A percentile compares a stretch with the other conserved stretches of the same genome.
Evolutionary conservation across 2,888 invertebrate genomes (phyloP).

Genomic region (Panopea generosa): DNA sequence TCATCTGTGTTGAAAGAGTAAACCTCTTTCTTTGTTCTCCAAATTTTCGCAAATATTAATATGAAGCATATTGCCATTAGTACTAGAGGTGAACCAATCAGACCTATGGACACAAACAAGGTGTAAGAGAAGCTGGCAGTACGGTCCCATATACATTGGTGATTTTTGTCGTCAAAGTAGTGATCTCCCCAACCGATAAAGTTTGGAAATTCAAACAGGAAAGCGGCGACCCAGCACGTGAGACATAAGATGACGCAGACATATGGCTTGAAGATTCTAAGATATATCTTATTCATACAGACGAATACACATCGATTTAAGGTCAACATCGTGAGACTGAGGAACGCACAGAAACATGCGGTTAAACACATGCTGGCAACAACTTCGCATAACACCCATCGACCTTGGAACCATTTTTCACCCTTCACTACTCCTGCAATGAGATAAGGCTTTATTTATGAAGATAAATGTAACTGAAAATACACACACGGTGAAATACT

Average conservation of each 20-base stretch:
- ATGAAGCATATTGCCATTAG: slow-evolving; percentile 74
- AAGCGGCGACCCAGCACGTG: slow-evolving; percentile 73
- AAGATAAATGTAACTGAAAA: neutral
- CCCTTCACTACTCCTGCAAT: slow-evolving; percentile 78
- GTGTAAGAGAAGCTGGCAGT: slow-evolving; percentile 78
- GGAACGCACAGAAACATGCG: slow-evolving; percentile 81
- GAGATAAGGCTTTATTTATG: too few species aligned
- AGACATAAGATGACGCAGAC: slow-evolving; percentile 70
- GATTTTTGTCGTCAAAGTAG: slow-evolving; percentile 77
- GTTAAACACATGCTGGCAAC: slow-evolving; percentile 78
- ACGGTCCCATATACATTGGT: slow-evolving; percentile 82
- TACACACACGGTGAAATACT: neutral
- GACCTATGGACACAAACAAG: slow-evolving; percentile 71
- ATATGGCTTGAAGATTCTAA: slow-evolving; percentile 68
- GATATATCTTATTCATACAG: slow-evolving; percentile 69
- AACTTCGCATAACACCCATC: slow-evolving; percentile 71
- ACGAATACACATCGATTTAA: slow-evolving; percentile 77
- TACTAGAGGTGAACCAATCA: slow-evolving; percentile 73
- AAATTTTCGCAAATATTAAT: slow-evolving; percentile 73
- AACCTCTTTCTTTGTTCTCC: slow-evolving; percentile 71
- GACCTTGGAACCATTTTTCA: slow-evolving; percentile 74
- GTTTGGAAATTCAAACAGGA: slow-evolving; percentile 78
- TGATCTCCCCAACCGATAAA: slow-evolving; percentile 80
- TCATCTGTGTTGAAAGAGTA: slow-evolving; percentile 68
- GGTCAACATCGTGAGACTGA: slow-evolving; percentile 75